Evolutionary conservation across 1,140 invertebrate genomes (phyloP).

Genomic region (Formica exsecta): DNA sequence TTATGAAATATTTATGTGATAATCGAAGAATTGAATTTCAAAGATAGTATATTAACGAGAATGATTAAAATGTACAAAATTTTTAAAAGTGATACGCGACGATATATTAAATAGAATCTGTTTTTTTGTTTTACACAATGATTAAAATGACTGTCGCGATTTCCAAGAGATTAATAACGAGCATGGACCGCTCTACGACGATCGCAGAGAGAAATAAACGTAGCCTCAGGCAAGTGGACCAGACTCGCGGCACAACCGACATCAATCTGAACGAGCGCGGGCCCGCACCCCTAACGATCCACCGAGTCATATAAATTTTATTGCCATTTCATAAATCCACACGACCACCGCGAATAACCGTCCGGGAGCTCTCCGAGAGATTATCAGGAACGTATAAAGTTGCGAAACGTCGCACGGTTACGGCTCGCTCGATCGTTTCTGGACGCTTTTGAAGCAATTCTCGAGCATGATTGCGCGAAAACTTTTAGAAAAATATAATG

Average conservation of each 20-base stretch:
- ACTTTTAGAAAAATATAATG: slow-evolving; percentile 55
- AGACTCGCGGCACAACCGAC: slow-evolving; percentile 71
- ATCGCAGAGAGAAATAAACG: slow-evolving; percentile 74
- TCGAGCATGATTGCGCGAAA: slow-evolving; percentile 27
- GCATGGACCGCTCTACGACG: slow-evolving; percentile 66
- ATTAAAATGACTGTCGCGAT: slow-evolving; percentile 68
- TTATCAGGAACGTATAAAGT: slow-evolving; percentile 79
- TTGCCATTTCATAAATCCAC: slow-evolving; percentile 82
- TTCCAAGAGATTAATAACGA: slow-evolving; percentile 76
- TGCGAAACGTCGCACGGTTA: slow-evolving; percentile 64
- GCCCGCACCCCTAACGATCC: slow-evolving; percentile 78
- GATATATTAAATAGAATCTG: neutral
- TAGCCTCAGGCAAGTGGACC: slow-evolving; percentile 76
- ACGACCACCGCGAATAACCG: slow-evolving; percentile 77
- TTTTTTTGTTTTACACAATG: slow-evolving; percentile 57
- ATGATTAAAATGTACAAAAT: neutral
- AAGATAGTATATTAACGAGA: neutral
- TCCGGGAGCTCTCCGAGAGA: slow-evolving; percentile 71
- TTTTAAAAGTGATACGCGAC: neutral
- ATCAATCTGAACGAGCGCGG: slow-evolving; percentile 80
- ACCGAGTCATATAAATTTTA: slow-evolving; percentile 84
- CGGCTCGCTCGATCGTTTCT: slow-evolving; percentile 54
- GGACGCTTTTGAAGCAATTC: slow-evolving; percentile 36
- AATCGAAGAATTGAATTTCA: neutral
- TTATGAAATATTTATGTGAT: neutral